phyloP scores from a whole-genome alignment of 2,888 invertebrate species.

The Caenorhabditis wallacei region DNA sequence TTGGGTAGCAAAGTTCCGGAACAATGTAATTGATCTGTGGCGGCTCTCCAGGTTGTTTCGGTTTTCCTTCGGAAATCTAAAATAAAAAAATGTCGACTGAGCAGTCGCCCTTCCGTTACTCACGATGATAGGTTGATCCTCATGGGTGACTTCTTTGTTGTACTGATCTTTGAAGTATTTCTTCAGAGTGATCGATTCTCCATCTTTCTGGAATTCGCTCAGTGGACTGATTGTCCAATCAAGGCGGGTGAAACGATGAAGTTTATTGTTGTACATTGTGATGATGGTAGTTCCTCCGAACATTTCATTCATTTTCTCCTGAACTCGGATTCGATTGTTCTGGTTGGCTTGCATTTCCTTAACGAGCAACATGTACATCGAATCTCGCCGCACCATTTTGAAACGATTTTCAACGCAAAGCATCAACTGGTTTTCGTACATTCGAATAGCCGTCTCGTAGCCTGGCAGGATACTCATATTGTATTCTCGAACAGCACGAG shows the following conservation, averaged over 20 bases:
- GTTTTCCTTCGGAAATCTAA: constrained; percentile 75
- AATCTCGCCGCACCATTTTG: constrained; percentile 91
- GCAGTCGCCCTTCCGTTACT: too few species aligned
- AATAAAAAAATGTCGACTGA: not conserved
- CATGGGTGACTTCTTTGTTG: constrained; percentile 88
- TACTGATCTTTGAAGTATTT: constrained; percentile 91
- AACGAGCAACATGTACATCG: constrained; percentile 86
- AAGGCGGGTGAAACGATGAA: constrained; percentile 92
- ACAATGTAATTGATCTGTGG: constrained; percentile 86
- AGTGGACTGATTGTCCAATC: constrained; percentile 89
- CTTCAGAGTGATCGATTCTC: constrained; percentile 82
- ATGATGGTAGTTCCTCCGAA: constrained; percentile 89
- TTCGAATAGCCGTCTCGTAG: constrained; percentile 89
- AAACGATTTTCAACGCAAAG: constrained; percentile 90
- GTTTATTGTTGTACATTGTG: constrained; percentile 91
- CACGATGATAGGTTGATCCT: constrained; percentile 84
- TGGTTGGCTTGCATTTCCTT: constrained; percentile 23
- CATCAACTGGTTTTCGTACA: constrained; percentile 89
- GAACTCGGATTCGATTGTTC: constrained; percentile 28
- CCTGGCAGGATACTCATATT: constrained; percentile 84
- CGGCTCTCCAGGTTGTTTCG: constrained; percentile 76
- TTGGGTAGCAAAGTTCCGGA: constrained; percentile 93
- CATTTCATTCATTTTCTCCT: constrained; percentile 63
- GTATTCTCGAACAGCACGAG: constrained; percentile 84
- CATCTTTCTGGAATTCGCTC: constrained; percentile 86